Base-by-base conservation (phyloP, 2,113 vertebrate species). In the Panthera tigris region DNA sequence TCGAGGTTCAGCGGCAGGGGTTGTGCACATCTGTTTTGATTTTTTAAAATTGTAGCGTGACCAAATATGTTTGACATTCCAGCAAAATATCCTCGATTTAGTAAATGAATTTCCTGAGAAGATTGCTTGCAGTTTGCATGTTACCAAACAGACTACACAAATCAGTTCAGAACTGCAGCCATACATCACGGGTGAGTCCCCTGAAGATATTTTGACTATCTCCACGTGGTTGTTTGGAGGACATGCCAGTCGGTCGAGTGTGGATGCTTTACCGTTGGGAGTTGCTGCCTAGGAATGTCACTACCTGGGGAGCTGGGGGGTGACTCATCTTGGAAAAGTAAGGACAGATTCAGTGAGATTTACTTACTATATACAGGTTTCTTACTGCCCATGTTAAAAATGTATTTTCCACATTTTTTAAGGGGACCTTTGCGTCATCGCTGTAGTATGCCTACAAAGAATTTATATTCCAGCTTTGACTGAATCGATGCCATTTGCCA, bases 71-170 rank as follows among this genome's bases (percentile, higher is more conserved):
- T 99, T 98, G 97, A 98, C 96, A 76, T 99, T 99, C 92, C 98
- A 99, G 99, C 99, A 98, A 95, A 99, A 99, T 93, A 99, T 99
- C 97, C 98, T 99, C 21, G 97, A 98, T 92, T 98, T 99, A 94
- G 99, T 99, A 98, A 98, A 96, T 87, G 98, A 99, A 27, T 99
- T 99, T 98, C 99, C 99, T 89, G 99, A 99, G 96, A 99, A 99
- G 98, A 98, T 99, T 91, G 98, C 98, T 0, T 99, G 99, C 97
- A 97, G 98, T 97, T 99, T 99, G 97, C 99, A 99, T 57, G 98
- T 99, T 93, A 99, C 99, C 31, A 99, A 99, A 29, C 99, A 99
- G 98, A 98, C 68, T 48, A 97, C 98, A 65, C 98, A 98, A 79
- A 97, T 99, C 68, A 99, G 99, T 95, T 73, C 98, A 19, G 98